Evolutionary conservation across 2,797 vertebrate species (phyloP).

Genomic region (Lagodon rhomboides): DNA sequence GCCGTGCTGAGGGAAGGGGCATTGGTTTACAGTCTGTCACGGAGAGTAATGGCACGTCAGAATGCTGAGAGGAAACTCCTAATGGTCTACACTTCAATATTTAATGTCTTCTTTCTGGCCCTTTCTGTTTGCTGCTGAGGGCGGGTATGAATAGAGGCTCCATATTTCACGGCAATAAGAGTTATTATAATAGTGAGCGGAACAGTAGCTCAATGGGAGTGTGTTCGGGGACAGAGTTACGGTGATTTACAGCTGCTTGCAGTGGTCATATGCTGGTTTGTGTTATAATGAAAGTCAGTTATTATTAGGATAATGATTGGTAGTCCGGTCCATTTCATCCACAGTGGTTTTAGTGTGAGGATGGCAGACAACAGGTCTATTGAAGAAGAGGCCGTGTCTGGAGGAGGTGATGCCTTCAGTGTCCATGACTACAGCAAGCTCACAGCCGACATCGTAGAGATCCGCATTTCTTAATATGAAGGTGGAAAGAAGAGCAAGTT

Average conservation of each 20-base stretch:
- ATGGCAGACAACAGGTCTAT: conserved; percentile 13
- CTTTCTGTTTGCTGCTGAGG: conserved; percentile 69
- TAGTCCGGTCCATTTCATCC: conserved; percentile 12
- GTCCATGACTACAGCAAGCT: conserved; percentile 2
- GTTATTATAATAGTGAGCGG: conserved; percentile 63
- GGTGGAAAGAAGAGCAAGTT: conserved; percentile 5
- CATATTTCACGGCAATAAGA: conserved; percentile 69
- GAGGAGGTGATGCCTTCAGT: not conserved
- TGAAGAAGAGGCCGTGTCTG: conserved; percentile 17
- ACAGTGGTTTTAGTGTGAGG: not conserved
- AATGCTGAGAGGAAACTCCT: conserved; percentile 76
- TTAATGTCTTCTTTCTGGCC: conserved; percentile 77
- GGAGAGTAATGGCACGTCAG: conserved; percentile 77
- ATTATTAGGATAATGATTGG: conserved; percentile 45
- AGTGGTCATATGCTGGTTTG: conserved; percentile 2
- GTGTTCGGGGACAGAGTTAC: conserved; percentile 47
- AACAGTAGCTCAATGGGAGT: conserved; percentile 51
- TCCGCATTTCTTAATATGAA: conserved; percentile 15
- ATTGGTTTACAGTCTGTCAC: conserved; percentile 66
- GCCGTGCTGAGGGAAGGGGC: conserved; percentile 39
- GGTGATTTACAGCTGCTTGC: conserved; percentile 42
- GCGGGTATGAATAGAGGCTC: conserved; percentile 64
- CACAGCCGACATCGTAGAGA: not conserved
- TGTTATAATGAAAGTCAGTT: conserved; percentile 26
- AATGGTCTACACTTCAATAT: conserved; percentile 83